Evolutionary conservation across 2,113 vertebrate species (phyloP).

Genomic region (Anoura caudifer): DNA sequence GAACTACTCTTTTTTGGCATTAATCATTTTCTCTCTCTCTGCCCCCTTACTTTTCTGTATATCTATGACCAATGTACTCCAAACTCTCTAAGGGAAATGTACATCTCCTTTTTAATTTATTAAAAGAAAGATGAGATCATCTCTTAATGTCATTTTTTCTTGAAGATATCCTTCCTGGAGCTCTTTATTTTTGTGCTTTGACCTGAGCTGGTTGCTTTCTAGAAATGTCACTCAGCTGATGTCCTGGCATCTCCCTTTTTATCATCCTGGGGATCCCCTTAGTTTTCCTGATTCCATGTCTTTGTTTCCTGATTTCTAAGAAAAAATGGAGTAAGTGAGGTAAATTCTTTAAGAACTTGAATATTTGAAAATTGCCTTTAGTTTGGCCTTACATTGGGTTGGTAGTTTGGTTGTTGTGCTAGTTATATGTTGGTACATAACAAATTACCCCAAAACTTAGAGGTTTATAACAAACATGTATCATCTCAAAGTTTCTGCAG

Average conservation of each 20-base stretch:
- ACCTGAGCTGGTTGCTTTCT: background rate
- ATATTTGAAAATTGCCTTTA: background rate
- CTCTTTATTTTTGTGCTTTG: background rate
- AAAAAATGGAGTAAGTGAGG: background rate
- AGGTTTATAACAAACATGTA: background rate
- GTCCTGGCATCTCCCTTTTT: background rate
- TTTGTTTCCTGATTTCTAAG: background rate
- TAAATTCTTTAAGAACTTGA: background rate
- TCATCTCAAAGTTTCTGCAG: background rate
- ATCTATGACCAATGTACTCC: background rate
- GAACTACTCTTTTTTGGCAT: background rate
- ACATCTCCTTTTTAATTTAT: background rate
- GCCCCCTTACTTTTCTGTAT: background rate
- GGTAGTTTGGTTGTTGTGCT: background rate
- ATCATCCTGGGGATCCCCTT: background rate
- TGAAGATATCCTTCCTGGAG: background rate
- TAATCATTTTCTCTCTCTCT: background rate
- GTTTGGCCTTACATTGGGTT: background rate
- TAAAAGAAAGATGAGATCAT: background rate
- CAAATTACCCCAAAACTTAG: background rate
- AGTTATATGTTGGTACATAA: background rate
- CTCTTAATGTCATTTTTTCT: background rate
- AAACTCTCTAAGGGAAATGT: background rate
- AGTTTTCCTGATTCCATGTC: background rate
- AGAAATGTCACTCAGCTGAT: background rate